Evolutionary conservation across 2,797 vertebrate genomes (phyloP).

Genomic region (Danio choprae): DNA sequence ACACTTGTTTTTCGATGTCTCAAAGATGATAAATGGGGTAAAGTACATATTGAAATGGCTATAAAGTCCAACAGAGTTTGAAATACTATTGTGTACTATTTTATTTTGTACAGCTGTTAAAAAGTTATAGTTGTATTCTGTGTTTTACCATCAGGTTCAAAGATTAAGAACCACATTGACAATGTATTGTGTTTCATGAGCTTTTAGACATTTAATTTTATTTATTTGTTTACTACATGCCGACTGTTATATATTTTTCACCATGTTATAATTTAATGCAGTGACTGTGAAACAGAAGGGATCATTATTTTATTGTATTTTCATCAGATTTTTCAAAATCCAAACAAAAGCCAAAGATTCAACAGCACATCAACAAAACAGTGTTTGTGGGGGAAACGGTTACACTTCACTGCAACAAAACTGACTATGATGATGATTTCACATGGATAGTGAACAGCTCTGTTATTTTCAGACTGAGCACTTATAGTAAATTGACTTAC

Average conservation of each 20-base stretch:
- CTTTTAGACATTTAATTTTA: no score
- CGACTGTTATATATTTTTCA: no score
- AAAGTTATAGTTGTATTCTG: no score
- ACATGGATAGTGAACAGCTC: background rate
- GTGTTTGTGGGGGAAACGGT: background rate
- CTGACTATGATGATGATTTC: accelerated
- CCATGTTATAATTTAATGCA: no score
- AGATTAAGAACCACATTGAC: no score
- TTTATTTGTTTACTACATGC: no score
- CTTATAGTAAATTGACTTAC: accelerated
- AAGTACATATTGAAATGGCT: background rate
- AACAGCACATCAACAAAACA: background rate
- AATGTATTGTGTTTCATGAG: no score
- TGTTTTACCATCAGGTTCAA: no score
- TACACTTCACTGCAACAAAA: background rate
- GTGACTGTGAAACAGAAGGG: background rate
- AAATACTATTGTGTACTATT: no score
- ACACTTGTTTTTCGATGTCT: background rate
- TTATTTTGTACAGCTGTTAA: no score
- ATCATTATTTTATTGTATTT: background rate
- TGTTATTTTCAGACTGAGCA: background rate
- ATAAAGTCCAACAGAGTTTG: background rate
- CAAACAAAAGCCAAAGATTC: background rate
- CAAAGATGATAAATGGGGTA: background rate
- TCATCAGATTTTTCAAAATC: background rate